These are phyloP conservation scores for Festucalex cinctus DNA, from an alignment of 2,113 vertebrate genomes.

Conservation along the genomic window DNA sequence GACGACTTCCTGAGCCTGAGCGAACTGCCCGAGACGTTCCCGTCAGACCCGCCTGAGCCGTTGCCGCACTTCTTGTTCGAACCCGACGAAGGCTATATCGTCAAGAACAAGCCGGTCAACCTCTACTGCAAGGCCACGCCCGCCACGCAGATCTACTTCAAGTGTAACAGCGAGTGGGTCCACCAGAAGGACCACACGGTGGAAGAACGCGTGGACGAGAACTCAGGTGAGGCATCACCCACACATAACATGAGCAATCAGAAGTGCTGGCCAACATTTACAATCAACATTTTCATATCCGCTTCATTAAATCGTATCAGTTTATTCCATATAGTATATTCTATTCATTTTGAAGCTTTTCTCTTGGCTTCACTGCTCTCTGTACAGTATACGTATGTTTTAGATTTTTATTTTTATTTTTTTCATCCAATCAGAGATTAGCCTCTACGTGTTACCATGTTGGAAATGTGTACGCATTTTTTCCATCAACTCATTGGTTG, in stretches of 20 bases:
- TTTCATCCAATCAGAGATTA: too few species aligned
- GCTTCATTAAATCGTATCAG: not conserved
- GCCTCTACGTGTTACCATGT: too few species aligned
- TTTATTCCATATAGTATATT: not conserved
- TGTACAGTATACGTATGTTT: too few species aligned
- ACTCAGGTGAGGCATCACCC: conserved; percentile 79
- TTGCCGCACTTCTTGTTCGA: conserved; percentile 93
- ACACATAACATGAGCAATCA: not conserved
- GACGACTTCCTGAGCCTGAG: conserved; percentile 93
- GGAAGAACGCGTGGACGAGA: conserved; percentile 90
- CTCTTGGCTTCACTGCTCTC: too few species aligned
- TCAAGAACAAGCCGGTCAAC: conserved; percentile 93
- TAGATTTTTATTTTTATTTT: too few species aligned
- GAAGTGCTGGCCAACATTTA: not conserved
- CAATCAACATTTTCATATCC: not conserved
- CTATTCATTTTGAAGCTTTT: too few species aligned
- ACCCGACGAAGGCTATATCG: conserved; percentile 92
- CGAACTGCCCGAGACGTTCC: conserved; percentile 94
- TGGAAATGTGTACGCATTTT: too few species aligned
- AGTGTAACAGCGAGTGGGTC: conserved; percentile 97
- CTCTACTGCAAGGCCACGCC: conserved; percentile 94
- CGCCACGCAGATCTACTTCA: conserved; percentile 96
- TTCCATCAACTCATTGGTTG: too few species aligned
- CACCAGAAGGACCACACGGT: conserved; percentile 95
- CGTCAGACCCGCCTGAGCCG: conserved; percentile 92